A percentile compares a stretch with the other conserved stretches of the same genome.
phyloP scores from a whole-genome alignment of 2,888 invertebrate genomes.

The Latheticus oryzae region DNA sequence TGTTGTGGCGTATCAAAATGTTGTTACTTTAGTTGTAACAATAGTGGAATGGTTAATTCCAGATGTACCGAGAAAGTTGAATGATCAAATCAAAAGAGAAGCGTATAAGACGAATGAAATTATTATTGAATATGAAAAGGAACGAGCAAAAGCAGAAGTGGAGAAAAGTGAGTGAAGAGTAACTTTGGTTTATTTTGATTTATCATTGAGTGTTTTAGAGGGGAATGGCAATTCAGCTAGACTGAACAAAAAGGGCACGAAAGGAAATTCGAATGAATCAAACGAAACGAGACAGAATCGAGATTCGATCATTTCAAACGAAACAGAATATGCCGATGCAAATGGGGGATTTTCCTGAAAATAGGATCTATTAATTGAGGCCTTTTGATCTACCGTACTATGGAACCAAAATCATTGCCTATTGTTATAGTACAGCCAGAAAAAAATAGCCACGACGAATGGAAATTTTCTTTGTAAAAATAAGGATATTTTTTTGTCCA shows the following conservation, averaged over 20 bases:
- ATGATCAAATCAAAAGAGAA: constrained; percentile 78
- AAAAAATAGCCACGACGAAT: too few species aligned
- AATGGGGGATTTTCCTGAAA: constrained; percentile 48
- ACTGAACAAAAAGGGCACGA: constrained; percentile 46
- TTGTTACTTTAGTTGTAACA: constrained; percentile 78
- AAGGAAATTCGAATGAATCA: constrained; percentile 54
- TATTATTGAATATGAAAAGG: constrained; percentile 77
- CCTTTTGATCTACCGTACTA: too few species aligned
- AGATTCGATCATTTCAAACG: constrained; percentile 51
- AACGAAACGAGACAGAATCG: constrained; percentile 48
- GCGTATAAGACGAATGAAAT: constrained; percentile 79
- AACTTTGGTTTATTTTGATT: constrained; percentile 2
- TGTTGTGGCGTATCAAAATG: constrained; percentile 83
- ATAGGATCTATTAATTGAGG: too few species aligned
- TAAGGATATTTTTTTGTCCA: too few species aligned
- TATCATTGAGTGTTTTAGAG: background rate
- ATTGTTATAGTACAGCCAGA: too few species aligned
- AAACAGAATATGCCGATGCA: constrained; percentile 49
- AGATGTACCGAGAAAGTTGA: constrained; percentile 77
- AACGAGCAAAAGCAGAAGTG: constrained; percentile 62
- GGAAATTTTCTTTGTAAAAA: too few species aligned
- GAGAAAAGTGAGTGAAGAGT: constrained; percentile 10
- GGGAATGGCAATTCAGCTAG: constrained; percentile 52
- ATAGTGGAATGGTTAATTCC: constrained; percentile 82
- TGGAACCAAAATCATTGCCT: too few species aligned